Evolutionary conservation across 2,113 vertebrate genomes (phyloP).

Genomic region (Trochalopteron elliotii): DNA sequence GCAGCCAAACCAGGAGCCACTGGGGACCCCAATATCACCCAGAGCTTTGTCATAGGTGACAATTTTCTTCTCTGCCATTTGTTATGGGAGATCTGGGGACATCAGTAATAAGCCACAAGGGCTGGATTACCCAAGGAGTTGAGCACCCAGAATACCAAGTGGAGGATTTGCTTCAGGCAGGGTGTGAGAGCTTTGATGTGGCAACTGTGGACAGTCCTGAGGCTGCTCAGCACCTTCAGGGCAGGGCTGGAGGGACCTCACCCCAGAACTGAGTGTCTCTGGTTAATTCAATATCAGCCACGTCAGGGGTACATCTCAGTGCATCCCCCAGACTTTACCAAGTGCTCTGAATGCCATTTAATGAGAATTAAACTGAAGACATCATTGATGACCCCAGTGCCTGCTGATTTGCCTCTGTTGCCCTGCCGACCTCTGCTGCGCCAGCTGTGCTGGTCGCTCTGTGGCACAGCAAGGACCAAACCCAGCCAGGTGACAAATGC

Average conservation of each 20-base stretch:
- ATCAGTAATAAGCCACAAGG: slow-evolving; percentile 10
- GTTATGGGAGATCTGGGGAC: not conserved
- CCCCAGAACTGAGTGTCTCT: not conserved
- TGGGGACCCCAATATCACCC: not conserved
- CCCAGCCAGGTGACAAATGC: not conserved
- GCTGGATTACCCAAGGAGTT: not conserved
- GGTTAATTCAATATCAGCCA: accelerated
- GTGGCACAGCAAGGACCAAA: not conserved
- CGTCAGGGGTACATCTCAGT: not conserved
- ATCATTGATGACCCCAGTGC: not conserved
- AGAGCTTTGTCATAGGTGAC: not conserved
- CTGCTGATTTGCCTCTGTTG: not conserved
- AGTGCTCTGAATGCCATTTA: not conserved
- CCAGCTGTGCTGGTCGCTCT: not conserved
- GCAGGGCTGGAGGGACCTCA: not conserved
- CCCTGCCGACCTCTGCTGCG: not conserved
- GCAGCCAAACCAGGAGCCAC: not conserved
- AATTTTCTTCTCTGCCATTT: not conserved
- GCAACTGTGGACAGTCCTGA: not conserved
- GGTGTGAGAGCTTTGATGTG: not conserved
- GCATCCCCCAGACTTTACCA: not conserved
- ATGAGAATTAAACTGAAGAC: not conserved
- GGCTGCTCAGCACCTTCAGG: not conserved
- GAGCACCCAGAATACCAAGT: not conserved
- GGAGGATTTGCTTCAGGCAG: not conserved